Evolutionary conservation across 2,797 vertebrate genomes (phyloP), one percentile per base, ranked within the genome.

Genomic region (Avahi laniger): DNA sequence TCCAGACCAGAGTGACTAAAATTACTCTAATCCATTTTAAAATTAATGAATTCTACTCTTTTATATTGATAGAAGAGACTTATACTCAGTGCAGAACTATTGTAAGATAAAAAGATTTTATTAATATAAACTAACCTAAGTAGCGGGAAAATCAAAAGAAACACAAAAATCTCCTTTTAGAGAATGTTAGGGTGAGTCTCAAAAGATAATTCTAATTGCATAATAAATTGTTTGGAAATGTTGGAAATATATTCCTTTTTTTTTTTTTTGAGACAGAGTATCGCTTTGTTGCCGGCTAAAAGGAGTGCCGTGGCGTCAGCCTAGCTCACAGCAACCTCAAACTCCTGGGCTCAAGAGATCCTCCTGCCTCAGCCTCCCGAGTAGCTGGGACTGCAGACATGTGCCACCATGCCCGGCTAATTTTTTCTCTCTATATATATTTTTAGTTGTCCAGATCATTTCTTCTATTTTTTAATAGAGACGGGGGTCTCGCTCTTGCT

Each of bases 1-100:
- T 97, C 38, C 85, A 94, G 86, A 48, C 7, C 11, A 95, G 61
- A 96, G 93, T 92, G 92, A 89, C 84, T 91, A 35, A 85, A 93
- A 93, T 90, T 20, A 87, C 86, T 59, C 92, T 94, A 95, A 94
- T 94, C 28, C 35, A 92, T 67, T 95, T 95, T 93, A 88, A 93
- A 78, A 6, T 93, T 85, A 97, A 96, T 94, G 75, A 92, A 38
- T 97, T 97, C 33, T 89, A 82, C 95, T 92, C 17, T 83, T 69
- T 69, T 43, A 18, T 86, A 83, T 88, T 85, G 41, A 1, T 10
- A 72, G 33, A 97, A 67, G 0, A 14, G 65, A 73, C 97, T 98
- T 48, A 69, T n/a, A 88, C 22, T 52, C 1, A 5, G 0, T 89
- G 33, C 0, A 89, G 50, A 91, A 85, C 2, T 59, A 97, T 92